Percentiles rank a stretch among this genome's conserved stretches.
Evolutionary conservation across 2,797 vertebrate species (phyloP).

Genomic region (Xerus rutilus): DNA sequence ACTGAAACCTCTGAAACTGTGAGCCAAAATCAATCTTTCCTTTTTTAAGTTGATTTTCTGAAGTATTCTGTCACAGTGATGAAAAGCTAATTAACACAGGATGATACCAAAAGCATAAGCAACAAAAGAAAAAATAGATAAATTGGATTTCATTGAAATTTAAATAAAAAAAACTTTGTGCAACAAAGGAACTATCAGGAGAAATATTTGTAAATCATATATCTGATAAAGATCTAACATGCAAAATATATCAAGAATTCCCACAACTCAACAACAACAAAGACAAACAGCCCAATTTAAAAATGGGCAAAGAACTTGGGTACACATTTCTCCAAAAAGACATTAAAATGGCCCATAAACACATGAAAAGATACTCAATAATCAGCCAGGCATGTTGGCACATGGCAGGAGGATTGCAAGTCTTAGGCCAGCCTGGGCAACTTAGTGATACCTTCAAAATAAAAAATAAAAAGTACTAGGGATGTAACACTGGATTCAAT

Average conservation of each 20-base stretch:
- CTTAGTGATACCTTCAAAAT: too few species aligned
- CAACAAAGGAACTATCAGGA: constrained; percentile 1
- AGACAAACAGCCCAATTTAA: not conserved
- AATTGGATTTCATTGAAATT: not conserved
- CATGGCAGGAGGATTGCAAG: too few species aligned
- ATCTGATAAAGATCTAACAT: constrained; percentile 23
- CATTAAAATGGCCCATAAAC: constrained; percentile 7
- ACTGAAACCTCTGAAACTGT: too few species aligned
- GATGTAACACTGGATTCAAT: too few species aligned
- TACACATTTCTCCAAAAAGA: constrained; percentile 16
- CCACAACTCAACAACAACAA: constrained; percentile 40
- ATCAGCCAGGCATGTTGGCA: not conserved
- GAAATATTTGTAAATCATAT: constrained; percentile 40
- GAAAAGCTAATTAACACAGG: too few species aligned
- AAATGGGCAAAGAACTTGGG: constrained; percentile 17
- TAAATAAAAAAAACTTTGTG: not conserved
- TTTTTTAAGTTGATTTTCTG: too few species aligned
- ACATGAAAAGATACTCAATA: constrained; percentile 27
- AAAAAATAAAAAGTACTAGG: too few species aligned
- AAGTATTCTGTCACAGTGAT: too few species aligned
- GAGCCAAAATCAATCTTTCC: too few species aligned
- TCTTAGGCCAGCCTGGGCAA: too few species aligned
- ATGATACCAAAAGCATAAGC: not conserved
- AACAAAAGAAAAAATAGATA: not conserved
- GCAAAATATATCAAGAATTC: not conserved